Conservation (phyloP, 2,888 invertebrate genomes). For the Cantharis flavilabris region DNA sequence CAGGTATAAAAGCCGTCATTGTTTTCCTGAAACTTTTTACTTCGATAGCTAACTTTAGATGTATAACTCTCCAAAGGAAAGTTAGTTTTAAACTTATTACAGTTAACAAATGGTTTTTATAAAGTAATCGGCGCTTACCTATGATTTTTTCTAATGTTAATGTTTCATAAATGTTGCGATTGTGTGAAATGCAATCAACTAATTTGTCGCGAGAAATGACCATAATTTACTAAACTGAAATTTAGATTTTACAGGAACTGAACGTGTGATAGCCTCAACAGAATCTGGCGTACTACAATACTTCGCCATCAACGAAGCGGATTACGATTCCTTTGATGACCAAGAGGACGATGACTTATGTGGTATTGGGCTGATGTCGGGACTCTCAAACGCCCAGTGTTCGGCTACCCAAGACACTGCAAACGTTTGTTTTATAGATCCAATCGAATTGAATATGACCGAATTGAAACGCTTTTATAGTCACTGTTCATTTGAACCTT, state of each 20-base stretch:
- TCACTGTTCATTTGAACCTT: slow-evolving; percentile 76
- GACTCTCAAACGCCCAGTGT: slow-evolving; percentile 27
- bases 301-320: slow-evolving; percentile 74
- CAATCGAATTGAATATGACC: slow-evolving; percentile 39
- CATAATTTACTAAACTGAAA: slow-evolving; percentile 4
- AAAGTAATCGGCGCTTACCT: background rate
- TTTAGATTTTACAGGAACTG: slow-evolving; percentile 62
- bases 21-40: too few relatives aligned
- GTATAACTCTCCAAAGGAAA: too few relatives aligned
- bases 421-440: slow-evolving; percentile 46
- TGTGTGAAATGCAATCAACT: background rate
- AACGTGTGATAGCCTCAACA: slow-evolving; percentile 84
- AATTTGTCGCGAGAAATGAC: background rate
- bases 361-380: slow-evolving; percentile 18
- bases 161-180: background rate
- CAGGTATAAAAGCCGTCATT: too few relatives aligned
- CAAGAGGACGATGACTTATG: slow-evolving; percentile 70
- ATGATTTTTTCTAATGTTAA: background rate
- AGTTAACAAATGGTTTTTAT: background rate
- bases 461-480: slow-evolving; percentile 67
- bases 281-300: slow-evolving; percentile 81
- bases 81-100: too few relatives aligned
- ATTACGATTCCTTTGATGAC: slow-evolving; percentile 73
- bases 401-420: background rate
- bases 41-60: too few relatives aligned